Evolutionary conservation across 1,140 invertebrate genomes (phyloP), one percentile per base, ranked within the genome.

Genomic region (Orchesella cincta): DNA sequence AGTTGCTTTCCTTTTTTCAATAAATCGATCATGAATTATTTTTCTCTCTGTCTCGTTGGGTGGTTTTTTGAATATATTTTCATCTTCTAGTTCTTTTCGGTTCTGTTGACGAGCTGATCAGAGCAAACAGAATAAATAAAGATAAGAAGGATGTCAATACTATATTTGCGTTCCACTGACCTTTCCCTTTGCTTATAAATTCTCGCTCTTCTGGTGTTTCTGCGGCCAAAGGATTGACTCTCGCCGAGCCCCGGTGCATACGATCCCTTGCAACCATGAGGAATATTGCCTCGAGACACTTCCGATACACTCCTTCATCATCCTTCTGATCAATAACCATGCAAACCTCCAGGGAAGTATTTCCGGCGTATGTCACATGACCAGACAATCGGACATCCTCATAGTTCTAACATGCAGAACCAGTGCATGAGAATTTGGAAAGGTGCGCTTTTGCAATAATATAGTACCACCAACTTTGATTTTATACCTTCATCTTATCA

Each of bases 321-420:
- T 84, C 76, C 46, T 77, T 84, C 84, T 94, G 92, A 80, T 92
- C 90, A 20, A 94, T 82, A 86, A 88, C 89, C 75, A 94, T 90
- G 0, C 90, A 89, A 20, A 91, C 87, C 84, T 94, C 93, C 81
- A 93, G 87, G 0, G 92, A 93, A 18, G 91, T 90, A 75, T 84
- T 88, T 1, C 93, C 92, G 8, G 91, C 91, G 91, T 92, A 93
- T 8, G 90, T 92, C 0, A 93, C 92, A 83, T 92, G 90, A 0
- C 93, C 93, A 23, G 88, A 89, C 20, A 94, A 83, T 64, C 89
- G 87, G 57, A 94, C 90, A 84, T 94, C 92, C 52, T 88, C 84
- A 74, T 78, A 34, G 39, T 81, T 85, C 84, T 87, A 77, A 12
- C n/a, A n/a, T n/a, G n/a, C n/a, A n/a, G n/a, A n/a, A n/a, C n/a